A percentile compares a stretch with the other conserved stretches of the same genome.
Evolutionary conservation across 2,888 invertebrate species (phyloP).

Genomic region (Thecophora atra): DNA sequence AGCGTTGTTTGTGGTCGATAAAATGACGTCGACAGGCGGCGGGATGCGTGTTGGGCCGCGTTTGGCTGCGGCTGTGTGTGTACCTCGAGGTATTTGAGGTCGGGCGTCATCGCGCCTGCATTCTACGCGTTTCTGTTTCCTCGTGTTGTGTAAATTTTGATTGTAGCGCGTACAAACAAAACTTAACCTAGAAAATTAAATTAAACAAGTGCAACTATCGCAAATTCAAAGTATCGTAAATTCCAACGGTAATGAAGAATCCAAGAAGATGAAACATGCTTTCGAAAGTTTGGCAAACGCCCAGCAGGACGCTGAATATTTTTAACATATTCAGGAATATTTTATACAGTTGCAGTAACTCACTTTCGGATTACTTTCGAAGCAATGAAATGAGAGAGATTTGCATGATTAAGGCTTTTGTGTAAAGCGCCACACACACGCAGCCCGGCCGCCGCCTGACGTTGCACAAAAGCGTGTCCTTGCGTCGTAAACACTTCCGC

Average conservation of each 20-base stretch:
- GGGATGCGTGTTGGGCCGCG: background rate
- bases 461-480: background rate
- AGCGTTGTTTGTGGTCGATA: slow-evolving; percentile 24
- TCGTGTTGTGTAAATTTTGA: background rate
- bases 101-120: background rate
- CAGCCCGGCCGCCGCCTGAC: background rate
- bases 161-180: background rate
- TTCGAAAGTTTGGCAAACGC: no score
- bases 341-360: background rate
- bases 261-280: no score
- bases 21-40: slow-evolving; percentile 20
- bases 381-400: slow-evolving; percentile 21
- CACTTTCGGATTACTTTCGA: background rate
- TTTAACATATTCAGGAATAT: background rate
- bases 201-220: no score
- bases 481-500: background rate
- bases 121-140: background rate
- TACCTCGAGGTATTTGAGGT: background rate
- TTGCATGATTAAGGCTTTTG: slow-evolving; percentile 34
- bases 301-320: no score
- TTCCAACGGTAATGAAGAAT: no score
- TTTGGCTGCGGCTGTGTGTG: background rate
- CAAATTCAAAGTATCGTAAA: no score
- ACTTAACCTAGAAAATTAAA: no score
- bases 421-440: slow-evolving; percentile 2